Evolutionary conservation across 2,888 invertebrate genomes (phyloP), one percentile per base, ranked within the genome.

Genomic region (Protonemura montana): DNA sequence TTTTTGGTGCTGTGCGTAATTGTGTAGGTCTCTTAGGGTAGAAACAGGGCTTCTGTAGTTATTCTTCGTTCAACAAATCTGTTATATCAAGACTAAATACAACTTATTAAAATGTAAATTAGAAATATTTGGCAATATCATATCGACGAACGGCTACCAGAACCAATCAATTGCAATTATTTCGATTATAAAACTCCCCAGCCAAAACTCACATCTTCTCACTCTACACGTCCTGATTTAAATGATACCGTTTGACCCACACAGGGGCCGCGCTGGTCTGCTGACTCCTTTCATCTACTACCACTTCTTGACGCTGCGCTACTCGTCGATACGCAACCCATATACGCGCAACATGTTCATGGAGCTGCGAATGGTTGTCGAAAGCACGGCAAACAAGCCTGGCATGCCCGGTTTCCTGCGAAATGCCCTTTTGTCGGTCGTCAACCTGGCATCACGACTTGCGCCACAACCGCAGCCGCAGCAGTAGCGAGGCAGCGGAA

Each of bases 231-330:
- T 21, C 1, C 59, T 21, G 21, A 59, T 59, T 59, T 21, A 2
- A 59, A 59, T 21, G 21, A 59, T 2, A 16, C 1, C 21, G 16
- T 10, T 59, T 59, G 59, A 59, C 13, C 41, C 13, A 13, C 59
- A 1, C 93, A 99, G 98, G 92, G 98, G 98, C 35, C 95, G 95
- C 92, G 97, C 97, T 90, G 97, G 97, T 35, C 92, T 99, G 87
- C 93, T 99, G 90, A 96, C 98, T 21, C 98, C 99, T 81, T 97
- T 99, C 92, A 95, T 98, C 90, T 99, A 99, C 93, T 99, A 98
- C 92, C 97, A 99, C 91, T 99, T 99, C 92, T 93, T 99, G 90
- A 94, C 95, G 87, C 94, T 98, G 91, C 95, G 99, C 88, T 98
- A 99, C 92, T 93, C 96, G 87, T 99, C 99, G 6, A 94, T 98